phyloP scores from a whole-genome alignment of 64 coral and sea anemone species.

The Montipora efflorescens region DNA sequence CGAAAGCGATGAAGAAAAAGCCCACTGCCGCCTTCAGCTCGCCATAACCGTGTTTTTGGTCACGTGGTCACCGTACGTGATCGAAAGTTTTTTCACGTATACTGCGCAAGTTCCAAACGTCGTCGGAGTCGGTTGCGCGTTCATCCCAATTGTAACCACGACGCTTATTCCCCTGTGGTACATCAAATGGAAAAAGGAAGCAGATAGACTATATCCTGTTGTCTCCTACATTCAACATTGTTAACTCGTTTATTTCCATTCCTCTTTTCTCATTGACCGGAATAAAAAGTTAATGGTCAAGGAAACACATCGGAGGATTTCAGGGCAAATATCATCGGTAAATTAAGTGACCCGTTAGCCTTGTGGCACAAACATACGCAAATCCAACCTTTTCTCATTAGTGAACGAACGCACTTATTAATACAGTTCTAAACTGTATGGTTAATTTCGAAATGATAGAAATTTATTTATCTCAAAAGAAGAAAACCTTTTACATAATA shows the following conservation, averaged over 20 bases:
- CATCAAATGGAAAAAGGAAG: slow-evolving; percentile 71
- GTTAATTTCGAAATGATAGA: no score
- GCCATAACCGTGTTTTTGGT: slow-evolving; percentile 82
- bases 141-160: slow-evolving; percentile 90
- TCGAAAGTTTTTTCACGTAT: slow-evolving; percentile 92
- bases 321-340: no score
- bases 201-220: slow-evolving; percentile 6
- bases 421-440: no score
- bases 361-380: no score
- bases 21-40: slow-evolving; percentile 76
- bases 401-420: no score
- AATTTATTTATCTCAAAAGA: no score
- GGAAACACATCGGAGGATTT: no score
- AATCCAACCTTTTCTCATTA: no score
- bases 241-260: neutral
- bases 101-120: slow-evolving; percentile 74
- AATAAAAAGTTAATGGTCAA: neutral
- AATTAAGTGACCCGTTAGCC: no score
- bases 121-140: slow-evolving; percentile 86
- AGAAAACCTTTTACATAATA: no score
- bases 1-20: slow-evolving; percentile 37
- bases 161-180: slow-evolving; percentile 93
- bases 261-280: neutral
- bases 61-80: slow-evolving; percentile 92
- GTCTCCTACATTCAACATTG: slow-evolving; percentile 13